A percentile compares a stretch with the other conserved stretches of the same genome.
Conservation (phyloP, 1,140 invertebrate genomes). For the Linepithema humile region DNA sequence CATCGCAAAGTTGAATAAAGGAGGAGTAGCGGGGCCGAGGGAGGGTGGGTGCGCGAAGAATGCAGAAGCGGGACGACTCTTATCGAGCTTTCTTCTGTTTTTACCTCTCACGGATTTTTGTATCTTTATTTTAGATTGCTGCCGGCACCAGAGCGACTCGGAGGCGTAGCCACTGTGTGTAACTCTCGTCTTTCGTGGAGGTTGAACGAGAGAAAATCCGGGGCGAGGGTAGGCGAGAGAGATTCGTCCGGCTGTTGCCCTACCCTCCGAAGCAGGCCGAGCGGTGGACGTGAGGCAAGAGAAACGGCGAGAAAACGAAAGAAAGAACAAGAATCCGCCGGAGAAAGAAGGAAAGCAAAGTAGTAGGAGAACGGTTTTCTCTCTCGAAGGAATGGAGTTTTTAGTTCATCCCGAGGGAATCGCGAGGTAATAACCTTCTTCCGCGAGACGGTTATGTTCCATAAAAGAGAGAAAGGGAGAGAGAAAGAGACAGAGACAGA, state of each 20-base stretch:
- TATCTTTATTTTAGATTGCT: conserved; percentile 72
- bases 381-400: conserved; percentile 64
- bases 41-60: conserved; percentile 34
- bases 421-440: conserved; percentile 69
- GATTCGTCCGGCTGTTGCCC: not conserved
- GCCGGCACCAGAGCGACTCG: conserved; percentile 18
- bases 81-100: conserved; percentile 63
- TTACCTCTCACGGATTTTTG: conserved; percentile 63
- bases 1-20: conserved; percentile 35
- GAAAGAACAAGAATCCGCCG: conserved; percentile 1
- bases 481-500: conserved; percentile 43
- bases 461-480: conserved; percentile 52
- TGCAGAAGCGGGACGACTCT: conserved; percentile 31
- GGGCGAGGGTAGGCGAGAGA: not conserved
- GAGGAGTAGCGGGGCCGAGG: not conserved
- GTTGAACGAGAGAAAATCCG: conserved; percentile 1
- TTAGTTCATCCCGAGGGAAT: conserved; percentile 67
- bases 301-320: conserved; percentile 31
- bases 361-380: conserved; percentile 9
- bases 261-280: not conserved
- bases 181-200: conserved; percentile 47
- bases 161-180: conserved; percentile 40
- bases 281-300: conserved; percentile 18
- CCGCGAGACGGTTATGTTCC: conserved; percentile 64
- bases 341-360: not conserved